These are phyloP conservation scores for Alligator mississippiensis DNA, from an alignment of 2,113 vertebrate species.

Conservation along the genomic window DNA sequence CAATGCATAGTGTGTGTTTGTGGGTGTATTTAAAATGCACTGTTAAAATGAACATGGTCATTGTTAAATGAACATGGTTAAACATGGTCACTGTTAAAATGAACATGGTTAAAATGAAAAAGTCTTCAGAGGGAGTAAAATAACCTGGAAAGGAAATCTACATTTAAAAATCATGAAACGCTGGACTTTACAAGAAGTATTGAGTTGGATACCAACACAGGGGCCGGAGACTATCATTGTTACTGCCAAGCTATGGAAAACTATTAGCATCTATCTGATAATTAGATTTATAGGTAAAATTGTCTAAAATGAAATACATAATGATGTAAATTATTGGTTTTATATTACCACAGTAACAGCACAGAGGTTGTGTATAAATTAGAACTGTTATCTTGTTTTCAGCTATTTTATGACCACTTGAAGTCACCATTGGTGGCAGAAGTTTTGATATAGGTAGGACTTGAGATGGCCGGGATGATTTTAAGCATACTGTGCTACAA, in stretches of 20 bases:
- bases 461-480: not conserved
- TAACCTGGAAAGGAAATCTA: not conserved
- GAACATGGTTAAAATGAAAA: not conserved
- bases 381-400: not conserved
- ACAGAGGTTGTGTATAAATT: not conserved
- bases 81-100: not conserved
- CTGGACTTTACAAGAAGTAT: not conserved
- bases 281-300: not conserved
- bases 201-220: not conserved
- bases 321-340: not conserved
- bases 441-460: rapidly evolving
- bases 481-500: not conserved
- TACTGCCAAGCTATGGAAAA: not conserved
- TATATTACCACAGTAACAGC: not conserved
- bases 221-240: not conserved
- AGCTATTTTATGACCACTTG: rapidly evolving
- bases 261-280: slow-evolving; percentile 1
- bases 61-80: no score
- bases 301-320: not conserved
- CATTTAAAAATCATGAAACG: not conserved
- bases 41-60: not conserved
- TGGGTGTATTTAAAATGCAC: not conserved
- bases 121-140: not conserved
- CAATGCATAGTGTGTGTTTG: not conserved
- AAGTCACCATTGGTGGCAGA: not conserved